phyloP scores from a whole-genome alignment of 2,888 invertebrate genomes.

The Iphiclides podalirius region DNA sequence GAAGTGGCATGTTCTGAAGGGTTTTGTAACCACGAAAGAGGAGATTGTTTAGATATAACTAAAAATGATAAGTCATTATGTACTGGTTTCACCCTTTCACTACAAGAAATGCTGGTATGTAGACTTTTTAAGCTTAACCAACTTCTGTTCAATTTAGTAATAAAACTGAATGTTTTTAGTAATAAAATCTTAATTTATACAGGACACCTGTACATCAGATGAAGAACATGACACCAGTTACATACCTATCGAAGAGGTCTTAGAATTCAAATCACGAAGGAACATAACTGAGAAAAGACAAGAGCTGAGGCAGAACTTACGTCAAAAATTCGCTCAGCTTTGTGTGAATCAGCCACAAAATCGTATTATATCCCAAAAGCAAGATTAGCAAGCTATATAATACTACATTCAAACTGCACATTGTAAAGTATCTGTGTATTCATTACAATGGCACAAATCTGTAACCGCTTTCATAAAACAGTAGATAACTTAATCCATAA shows the following conservation, averaged over 20 bases:
- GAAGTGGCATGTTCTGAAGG: constrained; percentile 94
- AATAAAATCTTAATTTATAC: constrained; percentile 28
- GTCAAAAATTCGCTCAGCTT: constrained; percentile 90
- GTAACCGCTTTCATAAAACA: constrained; percentile 22
- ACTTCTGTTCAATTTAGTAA: too few species aligned
- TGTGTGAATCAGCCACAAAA: constrained; percentile 80
- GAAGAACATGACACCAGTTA: constrained; percentile 88
- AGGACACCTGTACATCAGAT: constrained; percentile 90
- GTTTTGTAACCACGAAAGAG: constrained; percentile 88
- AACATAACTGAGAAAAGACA: constrained; percentile 90
- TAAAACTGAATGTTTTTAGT: too few species aligned
- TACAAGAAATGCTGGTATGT: constrained; percentile 89
- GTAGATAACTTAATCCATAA: constrained; percentile 21
- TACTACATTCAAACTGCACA: constrained; percentile 40
- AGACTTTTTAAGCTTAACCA: background rate
- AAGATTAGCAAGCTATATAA: constrained; percentile 49
- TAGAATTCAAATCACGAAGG: constrained; percentile 90
- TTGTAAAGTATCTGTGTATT: constrained; percentile 24
- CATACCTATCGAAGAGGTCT: constrained; percentile 93
- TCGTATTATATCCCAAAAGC: constrained; percentile 34
- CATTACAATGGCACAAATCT: constrained; percentile 25
- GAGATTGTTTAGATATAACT: constrained; percentile 65
- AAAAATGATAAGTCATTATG: constrained; percentile 65
- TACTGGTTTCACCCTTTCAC: constrained; percentile 80
- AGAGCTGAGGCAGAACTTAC: constrained; percentile 89